phyloP scores from a whole-genome alignment of 2,113 vertebrate genomes.

The Emberiza fucata region DNA sequence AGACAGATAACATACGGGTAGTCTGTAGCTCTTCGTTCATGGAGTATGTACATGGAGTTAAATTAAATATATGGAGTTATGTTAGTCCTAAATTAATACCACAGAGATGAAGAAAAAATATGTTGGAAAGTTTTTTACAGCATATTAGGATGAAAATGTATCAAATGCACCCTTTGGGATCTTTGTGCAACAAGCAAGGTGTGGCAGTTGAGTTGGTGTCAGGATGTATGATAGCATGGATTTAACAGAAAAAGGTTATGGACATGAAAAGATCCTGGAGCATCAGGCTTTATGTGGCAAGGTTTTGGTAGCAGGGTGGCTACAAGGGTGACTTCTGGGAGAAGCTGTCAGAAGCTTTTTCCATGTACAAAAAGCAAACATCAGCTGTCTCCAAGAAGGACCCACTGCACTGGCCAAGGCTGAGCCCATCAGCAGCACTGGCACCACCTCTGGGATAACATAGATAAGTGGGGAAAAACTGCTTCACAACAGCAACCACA shows the following conservation, averaged over 20 bases:
- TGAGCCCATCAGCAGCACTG: accelerated
- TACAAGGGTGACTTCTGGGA: neutral
- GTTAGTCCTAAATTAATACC: neutral
- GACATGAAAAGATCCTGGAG: neutral
- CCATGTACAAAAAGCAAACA: accelerated
- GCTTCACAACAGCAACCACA: neutral
- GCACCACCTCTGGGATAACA: neutral
- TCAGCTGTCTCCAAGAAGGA: accelerated
- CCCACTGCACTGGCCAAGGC: accelerated
- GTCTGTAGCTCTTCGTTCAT: neutral
- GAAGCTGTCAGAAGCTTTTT: neutral
- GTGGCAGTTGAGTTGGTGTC: neutral
- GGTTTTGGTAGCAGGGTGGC: neutral
- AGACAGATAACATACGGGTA: neutral
- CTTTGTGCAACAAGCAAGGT: neutral
- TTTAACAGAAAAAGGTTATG: neutral
- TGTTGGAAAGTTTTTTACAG: neutral
- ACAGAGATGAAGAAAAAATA: neutral
- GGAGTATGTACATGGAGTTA: neutral
- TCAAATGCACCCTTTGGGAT: neutral
- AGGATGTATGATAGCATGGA: no score
- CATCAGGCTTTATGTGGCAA: neutral
- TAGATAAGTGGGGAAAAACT: neutral
- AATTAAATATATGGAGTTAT: neutral
- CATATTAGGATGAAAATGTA: neutral